phyloP scores from a whole-genome alignment of 2,797 vertebrate genomes.

The Poecilia velifera region DNA sequence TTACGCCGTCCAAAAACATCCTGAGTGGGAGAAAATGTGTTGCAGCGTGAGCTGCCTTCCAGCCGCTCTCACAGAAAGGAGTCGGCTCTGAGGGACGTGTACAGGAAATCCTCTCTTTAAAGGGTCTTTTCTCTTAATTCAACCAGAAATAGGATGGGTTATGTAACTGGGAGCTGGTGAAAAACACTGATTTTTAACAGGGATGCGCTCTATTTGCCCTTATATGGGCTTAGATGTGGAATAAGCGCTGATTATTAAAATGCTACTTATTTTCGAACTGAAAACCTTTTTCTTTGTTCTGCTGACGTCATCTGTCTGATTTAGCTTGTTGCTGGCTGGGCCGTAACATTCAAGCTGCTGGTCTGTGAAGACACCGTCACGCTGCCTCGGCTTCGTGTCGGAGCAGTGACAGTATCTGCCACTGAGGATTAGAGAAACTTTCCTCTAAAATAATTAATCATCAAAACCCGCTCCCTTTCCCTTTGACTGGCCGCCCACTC shows the following conservation, averaged over 20 bases:
- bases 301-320: constrained; percentile 13
- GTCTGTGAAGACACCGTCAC: constrained; percentile 24
- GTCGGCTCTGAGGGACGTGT: constrained; percentile 30
- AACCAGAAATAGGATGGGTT: constrained; percentile 23
- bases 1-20: constrained; percentile 57
- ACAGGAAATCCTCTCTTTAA: constrained; percentile 39
- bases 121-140: constrained; percentile 21
- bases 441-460: constrained; percentile 67
- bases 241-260: neutral
- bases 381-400: constrained; percentile 25
- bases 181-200: neutral
- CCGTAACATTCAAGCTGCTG: constrained; percentile 21
- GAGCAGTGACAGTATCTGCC: constrained; percentile 49
- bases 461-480: constrained; percentile 49
- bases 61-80: constrained; percentile 41
- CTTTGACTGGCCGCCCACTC: constrained; percentile 57
- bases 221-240: neutral
- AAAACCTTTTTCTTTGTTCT: neutral
- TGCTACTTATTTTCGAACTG: neutral
- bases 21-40: constrained; percentile 61
- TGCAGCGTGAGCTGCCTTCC: constrained; percentile 49
- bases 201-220: neutral
- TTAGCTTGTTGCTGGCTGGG: neutral
- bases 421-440: constrained; percentile 62
- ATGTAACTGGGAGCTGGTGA: neutral